These are phyloP conservation scores for Ips typographus DNA, from an alignment of 1,140 invertebrate species.

Conservation along the genomic window DNA sequence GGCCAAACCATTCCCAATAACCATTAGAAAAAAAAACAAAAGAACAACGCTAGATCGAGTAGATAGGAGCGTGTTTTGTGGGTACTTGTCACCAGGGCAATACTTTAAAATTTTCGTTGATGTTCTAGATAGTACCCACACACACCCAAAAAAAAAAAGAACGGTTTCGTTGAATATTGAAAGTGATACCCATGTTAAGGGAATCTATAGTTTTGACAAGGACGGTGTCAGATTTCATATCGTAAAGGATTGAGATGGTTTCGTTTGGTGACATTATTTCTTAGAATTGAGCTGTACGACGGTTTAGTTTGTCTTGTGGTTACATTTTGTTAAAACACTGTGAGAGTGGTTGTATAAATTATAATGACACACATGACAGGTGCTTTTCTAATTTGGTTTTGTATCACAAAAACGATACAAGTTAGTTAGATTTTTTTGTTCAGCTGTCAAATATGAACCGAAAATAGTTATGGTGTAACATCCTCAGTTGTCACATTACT, in stretches of 20 bases:
- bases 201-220: conserved; percentile 21
- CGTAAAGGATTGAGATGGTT: conserved; percentile 21
- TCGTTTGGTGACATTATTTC: conserved; percentile 24
- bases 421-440: too few relatives aligned
- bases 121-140: conserved; percentile 24
- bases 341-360: too few relatives aligned
- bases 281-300: conserved; percentile 17
- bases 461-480: too few relatives aligned
- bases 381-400: too few relatives aligned
- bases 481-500: too few relatives aligned
- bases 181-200: conserved; percentile 20
- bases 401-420: too few relatives aligned
- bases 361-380: too few relatives aligned
- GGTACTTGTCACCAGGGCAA: conserved; percentile 26
- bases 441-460: too few relatives aligned
- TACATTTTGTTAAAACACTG: too few relatives aligned
- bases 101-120: conserved; percentile 18
- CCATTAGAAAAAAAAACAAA: conserved; percentile 26
- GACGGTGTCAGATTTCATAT: conserved; percentile 28
- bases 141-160: background rate
- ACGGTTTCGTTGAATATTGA: conserved; percentile 21
- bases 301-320: too few relatives aligned
- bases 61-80: conserved; percentile 16
- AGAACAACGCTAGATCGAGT: conserved; percentile 19
- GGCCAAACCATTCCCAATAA: conserved; percentile 21